phyloP scores from a whole-genome alignment of 2,888 invertebrate species.

The Macrosiphum euphorbiae region DNA sequence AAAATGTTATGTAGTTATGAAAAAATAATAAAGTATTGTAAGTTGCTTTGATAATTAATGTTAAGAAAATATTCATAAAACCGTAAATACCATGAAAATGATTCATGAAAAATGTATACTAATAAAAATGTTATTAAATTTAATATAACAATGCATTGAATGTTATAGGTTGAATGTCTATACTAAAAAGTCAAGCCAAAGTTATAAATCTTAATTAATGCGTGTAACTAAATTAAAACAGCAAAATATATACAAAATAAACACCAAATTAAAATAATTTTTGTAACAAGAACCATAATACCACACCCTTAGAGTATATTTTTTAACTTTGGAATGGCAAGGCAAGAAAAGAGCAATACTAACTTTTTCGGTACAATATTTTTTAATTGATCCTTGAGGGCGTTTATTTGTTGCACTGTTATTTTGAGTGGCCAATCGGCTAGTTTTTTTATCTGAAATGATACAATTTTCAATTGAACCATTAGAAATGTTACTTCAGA shows the following conservation, averaged over 20 bases:
- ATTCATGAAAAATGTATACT: neutral
- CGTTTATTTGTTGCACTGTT: neutral
- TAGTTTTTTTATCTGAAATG: slow-evolving; percentile 51
- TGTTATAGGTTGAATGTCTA: neutral
- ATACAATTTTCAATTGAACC: neutral
- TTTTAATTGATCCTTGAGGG: slow-evolving; percentile 33
- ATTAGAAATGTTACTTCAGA: neutral
- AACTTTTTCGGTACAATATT: slow-evolving; percentile 58
- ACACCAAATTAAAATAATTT: neutral
- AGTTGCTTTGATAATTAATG: neutral
- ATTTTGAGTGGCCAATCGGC: neutral
- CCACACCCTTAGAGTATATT: neutral
- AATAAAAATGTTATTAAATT: neutral
- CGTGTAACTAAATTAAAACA: neutral
- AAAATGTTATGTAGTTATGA: neutral
- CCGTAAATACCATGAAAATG: neutral
- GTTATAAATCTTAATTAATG: neutral
- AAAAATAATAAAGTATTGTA: neutral
- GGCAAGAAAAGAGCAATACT: neutral
- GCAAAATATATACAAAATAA: neutral
- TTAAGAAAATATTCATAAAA: neutral
- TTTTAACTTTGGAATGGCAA: neutral
- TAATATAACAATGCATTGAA: neutral
- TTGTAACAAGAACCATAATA: neutral
- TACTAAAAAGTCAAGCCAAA: neutral